Percentiles rank a stretch among this genome's conserved stretches.
Conservation (phyloP, 2,113 vertebrate species). For the Baryphthengus martii region DNA sequence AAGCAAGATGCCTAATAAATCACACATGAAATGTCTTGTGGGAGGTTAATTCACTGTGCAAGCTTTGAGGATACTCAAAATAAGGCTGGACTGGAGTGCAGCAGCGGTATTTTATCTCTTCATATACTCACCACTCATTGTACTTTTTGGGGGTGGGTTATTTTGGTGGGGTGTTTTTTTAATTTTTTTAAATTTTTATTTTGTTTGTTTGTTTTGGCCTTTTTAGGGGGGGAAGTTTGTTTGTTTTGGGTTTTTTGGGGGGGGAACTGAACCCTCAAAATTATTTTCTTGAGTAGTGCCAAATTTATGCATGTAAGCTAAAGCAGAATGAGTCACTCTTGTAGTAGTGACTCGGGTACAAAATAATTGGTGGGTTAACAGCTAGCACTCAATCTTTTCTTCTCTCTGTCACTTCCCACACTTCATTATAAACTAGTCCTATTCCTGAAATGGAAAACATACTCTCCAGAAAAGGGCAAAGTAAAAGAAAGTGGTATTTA, state of each 20-base stretch:
- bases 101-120: not conserved
- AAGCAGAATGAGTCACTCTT: not conserved
- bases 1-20: not conserved
- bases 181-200: not conserved
- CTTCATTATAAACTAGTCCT: not conserved
- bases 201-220: not conserved
- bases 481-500: not conserved
- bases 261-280: not conserved
- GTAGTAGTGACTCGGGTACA: not conserved
- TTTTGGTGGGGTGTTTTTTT: no score
- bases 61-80: not conserved
- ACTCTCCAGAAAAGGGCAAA: not conserved
- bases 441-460: not conserved
- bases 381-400: not conserved
- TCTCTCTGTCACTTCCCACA: not conserved
- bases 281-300: not conserved
- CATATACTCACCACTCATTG: not conserved
- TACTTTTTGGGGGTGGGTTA: no score
- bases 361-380: not conserved
- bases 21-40: not conserved
- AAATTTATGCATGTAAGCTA: not conserved
- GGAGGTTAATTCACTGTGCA: not conserved
- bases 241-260: no score
- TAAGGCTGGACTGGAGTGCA: not conserved
- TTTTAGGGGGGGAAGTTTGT: no score